Percentiles rank a stretch among this genome's conserved stretches.
Conservation (phyloP, 2,113 vertebrate species). For the Cromileptes altivelis region DNA sequence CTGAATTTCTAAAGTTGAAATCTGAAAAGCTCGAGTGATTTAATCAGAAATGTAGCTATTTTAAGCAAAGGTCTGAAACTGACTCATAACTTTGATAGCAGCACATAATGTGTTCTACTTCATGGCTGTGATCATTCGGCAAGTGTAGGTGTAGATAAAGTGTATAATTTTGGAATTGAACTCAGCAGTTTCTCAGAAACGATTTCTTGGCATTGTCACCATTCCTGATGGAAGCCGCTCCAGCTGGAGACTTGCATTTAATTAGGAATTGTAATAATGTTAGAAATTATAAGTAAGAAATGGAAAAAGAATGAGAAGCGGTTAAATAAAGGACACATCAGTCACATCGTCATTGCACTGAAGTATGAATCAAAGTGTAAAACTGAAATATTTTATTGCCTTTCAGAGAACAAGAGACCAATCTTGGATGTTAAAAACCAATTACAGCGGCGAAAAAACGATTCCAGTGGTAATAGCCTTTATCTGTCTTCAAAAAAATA, state of each 20-base stretch:
- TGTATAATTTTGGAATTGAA: slow-evolving; percentile 26
- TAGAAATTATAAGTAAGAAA: slow-evolving; percentile 44
- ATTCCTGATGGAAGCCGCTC: slow-evolving; percentile 51
- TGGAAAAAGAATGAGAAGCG: slow-evolving; percentile 26
- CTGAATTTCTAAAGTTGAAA: slow-evolving; percentile 14
- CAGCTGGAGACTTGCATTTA: slow-evolving; percentile 51
- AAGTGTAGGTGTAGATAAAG: slow-evolving; percentile 44
- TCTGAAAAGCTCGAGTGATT: slow-evolving; percentile 40
- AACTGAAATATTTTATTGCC: slow-evolving; percentile 36
- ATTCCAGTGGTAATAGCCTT: slow-evolving; percentile 49
- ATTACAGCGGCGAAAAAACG: slow-evolving; percentile 48
- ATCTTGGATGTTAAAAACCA: slow-evolving; percentile 61
- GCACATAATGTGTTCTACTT: slow-evolving; percentile 33
- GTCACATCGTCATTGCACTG: slow-evolving; percentile 37
- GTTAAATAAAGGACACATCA: slow-evolving; percentile 57
- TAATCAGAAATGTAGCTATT: slow-evolving; percentile 39
- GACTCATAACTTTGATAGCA: slow-evolving; percentile 29
- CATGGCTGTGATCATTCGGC: slow-evolving; percentile 39
- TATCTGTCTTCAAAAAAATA: slow-evolving; percentile 56
- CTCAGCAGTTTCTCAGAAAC: slow-evolving; percentile 16
- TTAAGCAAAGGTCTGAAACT: slow-evolving; percentile 24
- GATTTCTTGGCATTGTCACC: slow-evolving; percentile 40
- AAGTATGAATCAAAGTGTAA: slow-evolving; percentile 49
- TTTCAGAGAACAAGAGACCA: slow-evolving; percentile 52
- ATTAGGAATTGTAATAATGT: slow-evolving; percentile 59